Percentiles rank a stretch among this genome's conserved stretches.
phyloP scores from a whole-genome alignment of 2,113 vertebrate genomes.

The Grallaria varia region DNA sequence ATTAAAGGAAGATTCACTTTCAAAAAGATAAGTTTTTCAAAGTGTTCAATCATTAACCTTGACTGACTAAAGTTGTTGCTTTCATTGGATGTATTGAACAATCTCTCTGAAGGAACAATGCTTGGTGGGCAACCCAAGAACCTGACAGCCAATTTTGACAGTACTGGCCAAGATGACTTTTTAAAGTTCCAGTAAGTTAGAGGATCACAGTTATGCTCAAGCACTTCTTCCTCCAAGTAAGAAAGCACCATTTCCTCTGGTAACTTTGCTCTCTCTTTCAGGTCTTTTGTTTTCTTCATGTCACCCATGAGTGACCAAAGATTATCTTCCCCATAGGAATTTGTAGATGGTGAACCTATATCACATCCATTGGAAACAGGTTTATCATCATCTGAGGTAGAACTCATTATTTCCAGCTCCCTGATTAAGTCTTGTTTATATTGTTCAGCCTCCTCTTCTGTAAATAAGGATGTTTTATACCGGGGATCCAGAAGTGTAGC shows the following conservation, averaged over 20 bases:
- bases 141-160: conserved; percentile 90
- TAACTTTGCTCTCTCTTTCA: conserved; percentile 82
- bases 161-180: conserved; percentile 89
- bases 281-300: conserved; percentile 83
- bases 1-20: conserved; percentile 97
- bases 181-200: conserved; percentile 97
- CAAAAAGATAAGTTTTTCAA: conserved; percentile 94
- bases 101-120: conserved; percentile 88
- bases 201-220: conserved; percentile 96
- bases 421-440: conserved; percentile 92
- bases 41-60: conserved; percentile 88
- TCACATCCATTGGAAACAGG: conserved; percentile 81
- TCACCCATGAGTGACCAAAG: conserved; percentile 93
- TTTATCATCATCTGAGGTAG: conserved; percentile 84
- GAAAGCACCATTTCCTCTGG: conserved; percentile 90
- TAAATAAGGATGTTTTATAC: conserved; percentile 95
- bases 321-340: conserved; percentile 77
- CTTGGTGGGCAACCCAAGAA: conserved; percentile 96
- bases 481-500: conserved; percentile 95
- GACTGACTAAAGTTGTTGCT: conserved; percentile 86
- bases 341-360: conserved; percentile 74
- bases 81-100: conserved; percentile 90
- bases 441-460: conserved; percentile 91
- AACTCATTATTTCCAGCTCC: conserved; percentile 87
- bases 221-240: conserved; percentile 94